phyloP scores from a whole-genome alignment of 2,113 vertebrate species.

The Alectura lathami region DNA sequence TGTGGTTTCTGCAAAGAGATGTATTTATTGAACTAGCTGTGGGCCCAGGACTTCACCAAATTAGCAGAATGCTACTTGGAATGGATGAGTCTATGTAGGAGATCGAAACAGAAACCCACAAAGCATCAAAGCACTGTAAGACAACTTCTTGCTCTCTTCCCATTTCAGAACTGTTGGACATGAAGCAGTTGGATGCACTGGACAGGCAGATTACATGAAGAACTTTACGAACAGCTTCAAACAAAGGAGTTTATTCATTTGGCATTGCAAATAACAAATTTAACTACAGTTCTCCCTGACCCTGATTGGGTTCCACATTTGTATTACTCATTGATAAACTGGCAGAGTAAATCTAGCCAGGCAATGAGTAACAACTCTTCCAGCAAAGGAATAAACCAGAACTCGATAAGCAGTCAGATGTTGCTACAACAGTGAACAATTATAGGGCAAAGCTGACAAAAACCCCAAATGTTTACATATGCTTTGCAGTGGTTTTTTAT shows the following conservation, averaged over 20 bases:
- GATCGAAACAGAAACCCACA: constrained; percentile 27
- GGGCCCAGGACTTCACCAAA: constrained; percentile 43
- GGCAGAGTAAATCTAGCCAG: constrained; percentile 22
- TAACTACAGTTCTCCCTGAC: neutral
- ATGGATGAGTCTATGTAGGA: constrained; percentile 4
- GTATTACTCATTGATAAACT: constrained; percentile 5
- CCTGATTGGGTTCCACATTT: neutral
- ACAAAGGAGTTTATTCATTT: neutral
- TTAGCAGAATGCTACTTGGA: constrained; percentile 37
- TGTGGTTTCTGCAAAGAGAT: constrained; percentile 8
- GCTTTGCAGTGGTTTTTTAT: neutral
- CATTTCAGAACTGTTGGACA: neutral
- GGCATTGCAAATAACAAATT: neutral
- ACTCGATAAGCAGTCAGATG: neutral
- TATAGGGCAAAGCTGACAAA: neutral
- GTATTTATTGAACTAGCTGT: constrained; percentile 41
- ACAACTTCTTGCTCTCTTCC: neutral
- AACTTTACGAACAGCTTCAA: neutral
- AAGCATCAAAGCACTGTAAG: constrained; percentile 13
- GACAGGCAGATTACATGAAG: neutral
- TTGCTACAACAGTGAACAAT: neutral
- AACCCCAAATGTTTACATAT: neutral
- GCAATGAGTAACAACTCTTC: neutral
- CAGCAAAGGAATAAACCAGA: constrained; percentile 24
- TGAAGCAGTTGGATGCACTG: neutral